Percentiles rank a stretch among this genome's conserved stretches.
These are phyloP conservation scores for Morus bassanus DNA, from an alignment of 2,797 vertebrate species.

Conservation along the genomic window DNA sequence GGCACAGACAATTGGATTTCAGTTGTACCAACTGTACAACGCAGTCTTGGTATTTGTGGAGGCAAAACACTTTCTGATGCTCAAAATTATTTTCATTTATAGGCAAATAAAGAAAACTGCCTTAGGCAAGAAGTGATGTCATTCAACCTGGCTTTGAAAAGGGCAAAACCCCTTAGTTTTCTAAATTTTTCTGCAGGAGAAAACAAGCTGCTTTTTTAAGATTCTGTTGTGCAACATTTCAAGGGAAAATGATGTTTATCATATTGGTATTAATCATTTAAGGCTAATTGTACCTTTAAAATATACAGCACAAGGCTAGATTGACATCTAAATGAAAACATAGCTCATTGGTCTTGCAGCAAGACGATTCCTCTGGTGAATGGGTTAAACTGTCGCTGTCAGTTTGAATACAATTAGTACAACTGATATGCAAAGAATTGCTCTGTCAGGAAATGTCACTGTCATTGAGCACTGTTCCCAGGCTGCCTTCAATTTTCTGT, in stretches of 20 bases:
- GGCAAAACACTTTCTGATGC: slow-evolving; percentile 10
- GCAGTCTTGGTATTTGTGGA: not conserved
- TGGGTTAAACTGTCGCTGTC: slow-evolving; percentile 78
- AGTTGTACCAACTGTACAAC: not conserved
- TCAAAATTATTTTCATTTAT: slow-evolving; percentile 46
- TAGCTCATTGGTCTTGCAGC: slow-evolving; percentile 59
- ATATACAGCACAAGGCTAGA: slow-evolving; percentile 42
- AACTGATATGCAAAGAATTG: slow-evolving; percentile 76
- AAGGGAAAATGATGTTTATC: not conserved
- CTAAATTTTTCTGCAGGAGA: not conserved
- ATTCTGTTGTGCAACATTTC: not conserved
- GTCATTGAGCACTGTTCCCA: slow-evolving; percentile 70
- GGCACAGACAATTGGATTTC: not conserved
- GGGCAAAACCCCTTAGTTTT: not conserved
- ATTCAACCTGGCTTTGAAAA: slow-evolving; percentile 33
- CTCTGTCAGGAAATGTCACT: slow-evolving; percentile 82
- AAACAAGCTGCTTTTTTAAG: not conserved
- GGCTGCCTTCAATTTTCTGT: slow-evolving; percentile 71
- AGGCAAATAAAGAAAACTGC: slow-evolving; percentile 14
- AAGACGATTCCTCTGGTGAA: slow-evolving; percentile 69
- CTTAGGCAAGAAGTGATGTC: slow-evolving; percentile 23
- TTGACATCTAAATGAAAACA: slow-evolving; percentile 70
- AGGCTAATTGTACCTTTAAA: slow-evolving; percentile 59
- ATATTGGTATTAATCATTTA: slow-evolving; percentile 11
- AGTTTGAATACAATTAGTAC: slow-evolving; percentile 76